phyloP scores from a whole-genome alignment of 1,140 invertebrate species.

The Leptestheria dahalacensis region DNA sequence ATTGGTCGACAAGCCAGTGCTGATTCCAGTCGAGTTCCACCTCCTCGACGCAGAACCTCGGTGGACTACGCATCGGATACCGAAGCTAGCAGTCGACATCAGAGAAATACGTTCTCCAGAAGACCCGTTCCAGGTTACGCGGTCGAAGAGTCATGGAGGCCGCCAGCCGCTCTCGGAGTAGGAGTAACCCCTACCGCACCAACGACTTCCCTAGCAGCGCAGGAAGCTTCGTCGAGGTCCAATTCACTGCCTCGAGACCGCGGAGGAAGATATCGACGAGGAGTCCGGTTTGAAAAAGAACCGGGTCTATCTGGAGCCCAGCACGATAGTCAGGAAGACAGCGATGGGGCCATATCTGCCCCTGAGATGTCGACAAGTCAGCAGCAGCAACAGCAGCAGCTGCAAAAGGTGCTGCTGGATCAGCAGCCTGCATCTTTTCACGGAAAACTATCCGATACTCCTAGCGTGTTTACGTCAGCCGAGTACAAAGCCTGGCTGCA shows the following conservation, averaged over 20 bases:
- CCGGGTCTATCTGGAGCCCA: constrained; percentile 21
- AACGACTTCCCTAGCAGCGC: constrained; percentile 12
- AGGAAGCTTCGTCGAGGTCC: constrained; percentile 24
- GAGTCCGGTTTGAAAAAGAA: constrained; percentile 30
- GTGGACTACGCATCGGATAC: constrained; percentile 87
- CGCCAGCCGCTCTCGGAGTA: constrained; percentile 2
- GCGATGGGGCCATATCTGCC: constrained; percentile 62
- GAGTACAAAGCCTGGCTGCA: constrained; percentile 80
- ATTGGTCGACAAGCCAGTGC: constrained; percentile 17
- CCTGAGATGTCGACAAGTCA: constrained; percentile 41
- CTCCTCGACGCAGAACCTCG: constrained; percentile 27
- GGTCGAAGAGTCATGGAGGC: constrained; percentile 18
- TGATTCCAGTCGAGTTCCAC: constrained; percentile 18
- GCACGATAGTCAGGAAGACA: constrained; percentile 49
- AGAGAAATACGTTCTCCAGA: not conserved
- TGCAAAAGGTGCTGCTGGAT: not conserved
- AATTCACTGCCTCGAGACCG: constrained; percentile 56
- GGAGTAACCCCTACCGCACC: constrained; percentile 3
- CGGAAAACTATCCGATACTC: constrained; percentile 27
- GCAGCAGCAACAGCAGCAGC: constrained; percentile 5
- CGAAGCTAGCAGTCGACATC: constrained; percentile 48
- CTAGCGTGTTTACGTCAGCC: constrained; percentile 71
- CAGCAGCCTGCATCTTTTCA: not conserved
- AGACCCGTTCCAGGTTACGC: constrained; percentile 23
- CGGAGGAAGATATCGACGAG: constrained; percentile 34